phyloP scores from a whole-genome alignment of 2,888 invertebrate genomes.

The Drosophila nigritarsus region DNA sequence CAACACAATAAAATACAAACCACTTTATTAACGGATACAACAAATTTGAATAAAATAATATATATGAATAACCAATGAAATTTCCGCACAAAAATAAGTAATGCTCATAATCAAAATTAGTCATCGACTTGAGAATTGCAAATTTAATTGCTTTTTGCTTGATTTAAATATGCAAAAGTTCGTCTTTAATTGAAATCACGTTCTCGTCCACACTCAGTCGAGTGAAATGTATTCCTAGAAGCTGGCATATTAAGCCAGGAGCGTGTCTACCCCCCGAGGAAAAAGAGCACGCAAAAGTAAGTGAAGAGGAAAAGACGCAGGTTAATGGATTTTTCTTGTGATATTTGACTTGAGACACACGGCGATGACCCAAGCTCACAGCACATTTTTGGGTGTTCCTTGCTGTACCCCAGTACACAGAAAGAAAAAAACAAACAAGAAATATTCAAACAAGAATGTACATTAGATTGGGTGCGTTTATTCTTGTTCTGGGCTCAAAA shows the following conservation, averaged over 20 bases:
- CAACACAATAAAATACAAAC: neutral
- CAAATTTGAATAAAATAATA: too few species aligned
- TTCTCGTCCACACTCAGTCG: neutral
- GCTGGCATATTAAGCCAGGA: constrained; percentile 21
- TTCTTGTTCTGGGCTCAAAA: neutral
- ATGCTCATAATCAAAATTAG: neutral
- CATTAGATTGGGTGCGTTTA: neutral
- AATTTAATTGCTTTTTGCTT: neutral
- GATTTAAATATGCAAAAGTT: constrained; percentile 9
- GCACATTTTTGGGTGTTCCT: neutral
- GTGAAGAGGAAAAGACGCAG: constrained; percentile 59
- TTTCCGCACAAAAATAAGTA: neutral
- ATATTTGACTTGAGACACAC: constrained; percentile 65
- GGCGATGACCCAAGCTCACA: constrained; percentile 56
- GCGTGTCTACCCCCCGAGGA: constrained; percentile 34
- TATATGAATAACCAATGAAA: neutral
- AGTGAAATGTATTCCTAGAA: constrained; percentile 13
- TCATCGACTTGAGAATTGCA: neutral
- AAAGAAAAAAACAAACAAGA: too few species aligned
- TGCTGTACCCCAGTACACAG: neutral
- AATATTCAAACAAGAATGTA: neutral
- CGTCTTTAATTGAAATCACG: constrained; percentile 8
- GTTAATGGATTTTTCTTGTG: constrained; percentile 82
- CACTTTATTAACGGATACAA: neutral
- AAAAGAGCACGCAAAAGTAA: constrained; percentile 43